phyloP scores from a whole-genome alignment of 1,140 invertebrate species.

The Heliconius melpomene region DNA sequence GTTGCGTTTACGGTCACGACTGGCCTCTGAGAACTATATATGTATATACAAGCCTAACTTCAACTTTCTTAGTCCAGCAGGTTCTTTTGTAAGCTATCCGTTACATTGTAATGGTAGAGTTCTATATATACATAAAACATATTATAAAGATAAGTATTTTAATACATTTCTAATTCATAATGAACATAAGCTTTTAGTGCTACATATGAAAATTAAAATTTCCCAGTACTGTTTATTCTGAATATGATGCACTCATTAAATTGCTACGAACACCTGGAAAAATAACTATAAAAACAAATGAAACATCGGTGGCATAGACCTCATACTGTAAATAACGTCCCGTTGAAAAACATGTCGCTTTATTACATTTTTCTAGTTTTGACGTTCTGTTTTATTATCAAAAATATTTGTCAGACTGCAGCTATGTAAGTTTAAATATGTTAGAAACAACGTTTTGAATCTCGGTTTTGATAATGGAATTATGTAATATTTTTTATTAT shows the following conservation, averaged over 20 bases:
- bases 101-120: too few relatives aligned
- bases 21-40: too few relatives aligned
- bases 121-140: too few relatives aligned
- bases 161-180: too few relatives aligned
- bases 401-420: not conserved
- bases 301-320: too few relatives aligned
- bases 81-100: too few relatives aligned
- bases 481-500: not conserved
- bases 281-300: constrained; percentile 5
- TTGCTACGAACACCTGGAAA: constrained; percentile 1
- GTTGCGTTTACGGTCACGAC: too few relatives aligned
- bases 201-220: too few relatives aligned
- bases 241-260: constrained; percentile 10
- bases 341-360: not conserved
- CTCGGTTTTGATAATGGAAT: not conserved
- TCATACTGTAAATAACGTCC: not conserved
- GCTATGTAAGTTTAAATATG: not conserved
- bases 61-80: too few relatives aligned
- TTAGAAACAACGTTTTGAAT: not conserved
- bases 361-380: constrained; percentile 9
- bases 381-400: not conserved
- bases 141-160: too few relatives aligned
- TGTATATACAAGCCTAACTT: too few relatives aligned
- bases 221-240: not conserved
- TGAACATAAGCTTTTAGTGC: too few relatives aligned